These are phyloP conservation scores for Rhorus exstirpatorius DNA, from an alignment of 2,888 invertebrate genomes.

Conservation along the genomic window DNA sequence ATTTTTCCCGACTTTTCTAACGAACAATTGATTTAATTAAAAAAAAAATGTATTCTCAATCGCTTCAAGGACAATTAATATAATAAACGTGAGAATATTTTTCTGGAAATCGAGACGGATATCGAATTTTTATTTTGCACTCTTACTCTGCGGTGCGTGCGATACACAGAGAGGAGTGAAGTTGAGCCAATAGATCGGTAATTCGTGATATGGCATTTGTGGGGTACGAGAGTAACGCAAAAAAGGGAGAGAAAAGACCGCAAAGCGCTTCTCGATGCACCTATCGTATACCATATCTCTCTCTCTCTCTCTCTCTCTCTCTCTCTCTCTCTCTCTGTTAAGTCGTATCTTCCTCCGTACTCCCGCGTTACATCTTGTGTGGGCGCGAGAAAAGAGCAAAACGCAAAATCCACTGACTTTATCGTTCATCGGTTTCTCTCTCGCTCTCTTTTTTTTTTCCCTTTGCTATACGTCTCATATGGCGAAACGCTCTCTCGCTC, in stretches of 20 bases:
- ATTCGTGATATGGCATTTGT: slow-evolving; percentile 54
- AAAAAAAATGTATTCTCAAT: too few species aligned
- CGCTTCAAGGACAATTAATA: not conserved
- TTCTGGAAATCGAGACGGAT: not conserved
- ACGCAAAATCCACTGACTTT: slow-evolving; percentile 67
- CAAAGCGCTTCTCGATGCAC: slow-evolving; percentile 43
- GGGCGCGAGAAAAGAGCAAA: slow-evolving; percentile 67
- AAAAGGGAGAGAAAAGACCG: slow-evolving; percentile 39
- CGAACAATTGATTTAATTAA: too few species aligned
- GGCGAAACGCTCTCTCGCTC: slow-evolving; percentile 25
- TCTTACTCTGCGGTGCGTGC: too few species aligned
- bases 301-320: not conserved
- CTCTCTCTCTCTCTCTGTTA: not conserved
- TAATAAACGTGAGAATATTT: not conserved
- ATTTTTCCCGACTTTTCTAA: too few species aligned
- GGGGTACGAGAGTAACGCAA: slow-evolving; percentile 25
- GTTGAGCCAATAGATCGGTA: slow-evolving; percentile 51
- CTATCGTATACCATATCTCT: not conserved
- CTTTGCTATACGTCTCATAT: not conserved
- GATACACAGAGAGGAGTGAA: too few species aligned
- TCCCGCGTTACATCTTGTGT: slow-evolving; percentile 6
- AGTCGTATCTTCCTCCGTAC: slow-evolving; percentile 32
- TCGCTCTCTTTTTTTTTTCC: slow-evolving; percentile 18
- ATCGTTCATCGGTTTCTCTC: slow-evolving; percentile 58
- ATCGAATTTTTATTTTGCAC: slow-evolving; percentile 11